These are phyloP conservation scores for Eulemur rubriventer DNA, from an alignment of 2,797 vertebrate genomes.

Conservation along the genomic window DNA sequence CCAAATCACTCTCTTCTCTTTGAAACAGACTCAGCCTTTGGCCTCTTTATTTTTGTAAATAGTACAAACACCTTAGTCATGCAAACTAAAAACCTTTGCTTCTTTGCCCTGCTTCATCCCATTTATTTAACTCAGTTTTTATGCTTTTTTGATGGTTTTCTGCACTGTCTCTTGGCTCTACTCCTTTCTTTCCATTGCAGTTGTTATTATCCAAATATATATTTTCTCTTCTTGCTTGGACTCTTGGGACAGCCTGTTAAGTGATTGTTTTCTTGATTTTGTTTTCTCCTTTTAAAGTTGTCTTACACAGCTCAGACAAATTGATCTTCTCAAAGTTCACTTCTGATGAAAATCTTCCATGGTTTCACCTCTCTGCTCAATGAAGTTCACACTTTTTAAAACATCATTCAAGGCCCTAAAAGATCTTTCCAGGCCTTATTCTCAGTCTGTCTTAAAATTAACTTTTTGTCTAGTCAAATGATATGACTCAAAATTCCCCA, in stretches of 20 bases:
- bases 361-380: not conserved
- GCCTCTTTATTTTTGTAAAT: conserved; percentile 29
- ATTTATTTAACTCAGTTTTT: not conserved
- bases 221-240: not conserved
- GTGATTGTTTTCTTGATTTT: not conserved
- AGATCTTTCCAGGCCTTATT: not conserved
- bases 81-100: not conserved
- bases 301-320: not conserved
- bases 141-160: not conserved
- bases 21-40: not conserved
- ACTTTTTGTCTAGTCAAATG: not conserved
- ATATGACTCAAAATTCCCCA: not conserved
- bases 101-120: not conserved
- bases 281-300: not conserved
- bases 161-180: not conserved
- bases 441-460: not conserved
- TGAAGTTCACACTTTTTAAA: conserved; percentile 1
- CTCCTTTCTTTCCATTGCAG: not conserved
- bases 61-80: not conserved
- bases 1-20: not conserved
- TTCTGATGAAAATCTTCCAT: not conserved
- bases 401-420: not conserved
- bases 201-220: not conserved
- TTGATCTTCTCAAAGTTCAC: not conserved
- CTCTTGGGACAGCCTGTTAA: not conserved